phyloP scores from a whole-genome alignment of 1,140 invertebrate species.

The Caenorhabditis inopinata region DNA sequence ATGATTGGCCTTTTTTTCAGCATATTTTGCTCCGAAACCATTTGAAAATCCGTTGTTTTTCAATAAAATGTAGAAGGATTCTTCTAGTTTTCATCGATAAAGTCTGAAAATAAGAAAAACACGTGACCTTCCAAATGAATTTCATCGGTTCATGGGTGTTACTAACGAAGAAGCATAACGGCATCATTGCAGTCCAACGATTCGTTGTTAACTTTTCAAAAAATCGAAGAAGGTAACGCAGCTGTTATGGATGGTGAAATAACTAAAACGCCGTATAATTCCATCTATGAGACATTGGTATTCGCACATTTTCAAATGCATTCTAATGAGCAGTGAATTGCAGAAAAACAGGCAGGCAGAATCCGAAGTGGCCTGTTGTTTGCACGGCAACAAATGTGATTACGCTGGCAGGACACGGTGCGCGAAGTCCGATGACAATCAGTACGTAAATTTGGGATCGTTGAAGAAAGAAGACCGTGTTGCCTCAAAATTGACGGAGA shows the following conservation, averaged over 20 bases:
- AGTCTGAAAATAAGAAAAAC: too few species aligned
- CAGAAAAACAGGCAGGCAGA: background rate
- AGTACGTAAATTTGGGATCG: background rate
- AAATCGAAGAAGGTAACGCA: too few species aligned
- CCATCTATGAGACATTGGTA: background rate
- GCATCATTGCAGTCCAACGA: too few species aligned
- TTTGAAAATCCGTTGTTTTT: too few species aligned
- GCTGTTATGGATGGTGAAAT: background rate
- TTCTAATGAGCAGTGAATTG: background rate
- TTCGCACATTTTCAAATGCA: background rate
- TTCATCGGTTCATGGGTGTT: too few species aligned
- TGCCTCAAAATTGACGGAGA: background rate
- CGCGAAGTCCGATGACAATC: background rate
- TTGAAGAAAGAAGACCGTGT: background rate
- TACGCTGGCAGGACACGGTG: background rate
- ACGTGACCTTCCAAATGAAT: too few species aligned
- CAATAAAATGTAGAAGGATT: too few species aligned
- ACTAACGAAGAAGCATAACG: too few species aligned
- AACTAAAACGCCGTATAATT: background rate
- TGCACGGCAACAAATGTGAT: background rate
- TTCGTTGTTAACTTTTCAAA: too few species aligned
- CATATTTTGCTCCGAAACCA: too few species aligned
- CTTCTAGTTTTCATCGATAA: too few species aligned
- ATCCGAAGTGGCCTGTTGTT: background rate
- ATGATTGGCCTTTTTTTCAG: too few species aligned